Base-by-base conservation (phyloP, 2,888 invertebrate genomes). In the Stomorhina lunata region DNA sequence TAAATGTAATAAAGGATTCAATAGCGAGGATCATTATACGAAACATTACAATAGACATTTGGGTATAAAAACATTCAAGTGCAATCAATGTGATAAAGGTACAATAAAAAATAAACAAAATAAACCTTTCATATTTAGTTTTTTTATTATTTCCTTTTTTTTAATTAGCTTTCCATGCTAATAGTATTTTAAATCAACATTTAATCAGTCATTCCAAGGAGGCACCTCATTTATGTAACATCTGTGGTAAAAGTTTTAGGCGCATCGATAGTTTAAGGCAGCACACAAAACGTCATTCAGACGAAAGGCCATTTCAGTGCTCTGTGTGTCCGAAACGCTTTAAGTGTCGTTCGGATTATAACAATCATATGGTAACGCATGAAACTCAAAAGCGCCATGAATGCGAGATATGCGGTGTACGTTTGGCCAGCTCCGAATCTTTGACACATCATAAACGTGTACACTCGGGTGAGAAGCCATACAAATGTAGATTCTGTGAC, bases 371-470 rank as follows among this genome's bases (percentile, higher is more conserved):
- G 57, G 85, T 89, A 25, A 92, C 92, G 0, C 93, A 93, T 84
- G 90, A 91, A 0, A 92, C 93, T 5, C 92, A 92, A 17, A 84
- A 94, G 66, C 94, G 94, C 0, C 93, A 93, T 88, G 92, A 92
- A 76, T 95, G 95, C 81, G 93, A 93, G 15, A 92, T 92, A 75
- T 95, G 95, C 84, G 92, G 93, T 10, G 93, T 94, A 81, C 85
- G 92, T 17, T 93, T 93, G 85, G 93, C 93, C 0, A 93, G 93
- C 77, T 90, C 91, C 1, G 92, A n/a, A n/a, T n/a, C n/a, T n/a
- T n/a, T n/a, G n/a, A n/a, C n/a, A n/a, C n/a, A 92, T 84, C 61
- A 43, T 2, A 6, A 43, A 63, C 4, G n/a, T 12, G n/a, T 25
- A 10, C n/a, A 61, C 43, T 55, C 55, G 17, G 10, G n/a, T n/a